Base-by-base conservation (phyloP, 2,113 vertebrate genomes). In the Grantiella picta region DNA sequence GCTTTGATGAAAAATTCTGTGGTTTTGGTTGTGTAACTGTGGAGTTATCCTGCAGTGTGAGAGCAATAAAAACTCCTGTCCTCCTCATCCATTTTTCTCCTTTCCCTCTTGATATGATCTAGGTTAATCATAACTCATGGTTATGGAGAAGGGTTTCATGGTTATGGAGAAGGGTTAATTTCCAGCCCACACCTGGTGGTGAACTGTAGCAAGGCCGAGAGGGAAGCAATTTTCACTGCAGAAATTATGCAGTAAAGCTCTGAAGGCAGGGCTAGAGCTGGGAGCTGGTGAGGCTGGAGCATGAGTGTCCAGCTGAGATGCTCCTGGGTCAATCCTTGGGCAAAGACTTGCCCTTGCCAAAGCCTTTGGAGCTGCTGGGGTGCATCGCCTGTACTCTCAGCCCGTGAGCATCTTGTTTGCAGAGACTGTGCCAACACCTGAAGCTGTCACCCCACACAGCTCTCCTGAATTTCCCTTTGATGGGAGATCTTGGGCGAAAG, bases 281-380 rank as follows among this genome's bases (percentile, higher is more conserved):
- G 71, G 20, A 33, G 7, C 33, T 44, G 40, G 17, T 86, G 23
- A 36, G 42, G 42, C 20, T 84, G 77, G 19, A 54, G 35, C 2
- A 2, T 7, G 35, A 36, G 3, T 38, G 27, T 54, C 42, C 69
- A 86, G n/a, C 42, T 70, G 68, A 77, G 59, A 28, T 21, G 24
- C 6, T 61, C 14, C 23, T 52, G 53, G 33, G 3, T 35, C 57
- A 11, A 16, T 44, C 12, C 45, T n/a, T 20, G n/a, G 36, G 14
- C 27, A 35, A 70, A 52, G 82, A 77, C 35, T 23, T 3, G 3
- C 45, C 12, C 23, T 60, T 68, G 54, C 47, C 24, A 22, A 78
- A 82, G 20, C 47, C 85, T 91, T 94, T 79, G 96, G 53, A 94
- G 98, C 98, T 98, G 97, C 97, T 97, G 97, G 97, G 95, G 79